phyloP scores from a whole-genome alignment of 2,888 invertebrate species.

The Lithophane leautieri region DNA sequence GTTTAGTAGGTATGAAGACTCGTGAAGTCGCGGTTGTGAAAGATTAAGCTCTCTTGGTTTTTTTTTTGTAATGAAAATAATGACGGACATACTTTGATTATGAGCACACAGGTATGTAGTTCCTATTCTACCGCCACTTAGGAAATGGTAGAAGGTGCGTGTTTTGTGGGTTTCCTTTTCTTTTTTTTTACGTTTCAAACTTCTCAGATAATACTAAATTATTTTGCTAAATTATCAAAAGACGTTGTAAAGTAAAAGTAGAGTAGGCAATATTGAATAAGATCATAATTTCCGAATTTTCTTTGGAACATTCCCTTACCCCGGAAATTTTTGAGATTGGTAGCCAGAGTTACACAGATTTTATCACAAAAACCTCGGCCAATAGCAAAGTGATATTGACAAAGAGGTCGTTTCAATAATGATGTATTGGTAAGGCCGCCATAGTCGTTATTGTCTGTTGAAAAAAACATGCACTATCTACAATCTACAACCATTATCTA shows the following conservation, averaged over 20 bases:
- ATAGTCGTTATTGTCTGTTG: neutral
- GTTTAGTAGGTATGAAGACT: neutral
- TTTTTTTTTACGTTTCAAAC: neutral
- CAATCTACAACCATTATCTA: slow-evolving; percentile 31
- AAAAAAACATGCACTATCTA: slow-evolving; percentile 28
- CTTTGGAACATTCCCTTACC: no score
- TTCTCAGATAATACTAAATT: no score
- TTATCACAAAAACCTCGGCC: neutral
- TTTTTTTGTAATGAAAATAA: slow-evolving; percentile 5
- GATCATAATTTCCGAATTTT: neutral
- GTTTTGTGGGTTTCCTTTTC: no score
- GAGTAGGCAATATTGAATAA: neutral
- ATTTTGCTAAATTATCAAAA: neutral
- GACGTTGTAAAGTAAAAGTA: neutral
- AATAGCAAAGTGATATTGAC: slow-evolving; percentile 29
- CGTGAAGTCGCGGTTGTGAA: neutral
- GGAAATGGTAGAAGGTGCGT: no score
- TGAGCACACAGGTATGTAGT: neutral
- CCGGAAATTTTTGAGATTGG: neutral
- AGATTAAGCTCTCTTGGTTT: slow-evolving; percentile 6
- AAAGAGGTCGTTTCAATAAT: slow-evolving; percentile 63
- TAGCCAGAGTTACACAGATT: neutral
- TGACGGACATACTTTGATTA: neutral
- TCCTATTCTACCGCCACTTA: neutral
- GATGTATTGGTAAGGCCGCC: slow-evolving; percentile 32